A percentile compares a stretch with the other conserved stretches of the same genome.
Evolutionary conservation across 2,888 invertebrate genomes (phyloP).

Genomic region (Thumatha senex): DNA sequence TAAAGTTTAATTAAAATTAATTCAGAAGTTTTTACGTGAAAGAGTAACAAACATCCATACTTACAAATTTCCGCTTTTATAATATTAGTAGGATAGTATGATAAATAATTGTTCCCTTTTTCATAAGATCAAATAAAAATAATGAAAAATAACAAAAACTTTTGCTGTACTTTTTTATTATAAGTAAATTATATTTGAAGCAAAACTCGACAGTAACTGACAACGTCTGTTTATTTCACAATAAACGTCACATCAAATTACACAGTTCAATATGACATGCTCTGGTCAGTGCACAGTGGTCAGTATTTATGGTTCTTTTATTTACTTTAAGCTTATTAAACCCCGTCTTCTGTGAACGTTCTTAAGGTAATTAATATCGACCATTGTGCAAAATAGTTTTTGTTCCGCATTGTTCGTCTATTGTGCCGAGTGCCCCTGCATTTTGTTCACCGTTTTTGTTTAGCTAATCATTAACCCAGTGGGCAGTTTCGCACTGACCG

Average conservation of each 20-base stretch:
- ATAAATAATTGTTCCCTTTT: no score
- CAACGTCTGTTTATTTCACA: constrained; percentile 27
- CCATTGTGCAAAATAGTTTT: constrained; percentile 74
- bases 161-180: no score
- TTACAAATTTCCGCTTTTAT: no score
- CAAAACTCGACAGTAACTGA: background rate
- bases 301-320: constrained; percentile 72
- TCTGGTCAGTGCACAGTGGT: constrained; percentile 65
- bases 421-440: constrained; percentile 56
- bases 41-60: no score
- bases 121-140: no score
- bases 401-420: constrained; percentile 64
- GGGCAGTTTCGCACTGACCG: constrained; percentile 75
- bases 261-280: constrained; percentile 40
- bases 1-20: no score
- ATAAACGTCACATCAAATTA: constrained; percentile 69
- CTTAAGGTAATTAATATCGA: constrained; percentile 80
- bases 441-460: constrained; percentile 65
- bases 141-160: no score
- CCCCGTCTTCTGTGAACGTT: constrained; percentile 68
- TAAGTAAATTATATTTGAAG: no score
- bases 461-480: constrained; percentile 75
- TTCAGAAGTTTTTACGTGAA: no score
- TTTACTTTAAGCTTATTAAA: constrained; percentile 80
- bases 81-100: no score